Evolutionary conservation across 2,797 vertebrate species (phyloP).

Genomic region (Apodemus agrarius): DNA sequence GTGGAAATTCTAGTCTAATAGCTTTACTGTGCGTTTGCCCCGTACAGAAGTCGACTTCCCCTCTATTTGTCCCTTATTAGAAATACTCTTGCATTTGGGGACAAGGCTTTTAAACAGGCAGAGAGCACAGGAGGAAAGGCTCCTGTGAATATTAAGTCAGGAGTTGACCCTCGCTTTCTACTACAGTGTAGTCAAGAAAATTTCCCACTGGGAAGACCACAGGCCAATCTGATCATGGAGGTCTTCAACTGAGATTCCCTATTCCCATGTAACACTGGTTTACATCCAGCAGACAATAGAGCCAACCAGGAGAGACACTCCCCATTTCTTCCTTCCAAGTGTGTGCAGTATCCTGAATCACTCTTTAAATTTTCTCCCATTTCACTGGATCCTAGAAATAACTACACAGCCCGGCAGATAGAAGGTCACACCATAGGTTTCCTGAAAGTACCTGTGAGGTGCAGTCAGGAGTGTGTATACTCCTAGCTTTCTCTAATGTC

Average conservation of each 20-base stretch:
- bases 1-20: slow-evolving; percentile 87
- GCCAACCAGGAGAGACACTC: not conserved
- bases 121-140: slow-evolving; percentile 71
- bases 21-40: slow-evolving; percentile 76
- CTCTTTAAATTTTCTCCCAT: not conserved
- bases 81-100: slow-evolving; percentile 84
- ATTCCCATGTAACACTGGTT: not conserved
- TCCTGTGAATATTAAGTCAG: slow-evolving; percentile 81
- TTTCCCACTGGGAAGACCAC: not conserved
- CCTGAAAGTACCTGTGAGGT: not conserved
- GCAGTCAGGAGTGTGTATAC: fast-evolving
- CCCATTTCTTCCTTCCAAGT: not conserved
- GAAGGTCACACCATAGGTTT: not conserved
- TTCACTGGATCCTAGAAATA: not conserved
- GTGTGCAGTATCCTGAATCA: not conserved
- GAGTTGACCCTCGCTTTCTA: slow-evolving; percentile 80
- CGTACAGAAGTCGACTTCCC: slow-evolving; percentile 80
- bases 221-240: not conserved
- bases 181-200: slow-evolving; percentile 63
- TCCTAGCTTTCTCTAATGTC: not conserved
- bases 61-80: slow-evolving; percentile 80
- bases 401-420: not conserved
- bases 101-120: slow-evolving; percentile 78
- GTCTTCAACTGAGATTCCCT: not conserved
- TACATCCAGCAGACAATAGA: not conserved